phyloP scores from a whole-genome alignment of 2,797 vertebrate genomes.

The Melanotaenia maccullochi region DNA sequence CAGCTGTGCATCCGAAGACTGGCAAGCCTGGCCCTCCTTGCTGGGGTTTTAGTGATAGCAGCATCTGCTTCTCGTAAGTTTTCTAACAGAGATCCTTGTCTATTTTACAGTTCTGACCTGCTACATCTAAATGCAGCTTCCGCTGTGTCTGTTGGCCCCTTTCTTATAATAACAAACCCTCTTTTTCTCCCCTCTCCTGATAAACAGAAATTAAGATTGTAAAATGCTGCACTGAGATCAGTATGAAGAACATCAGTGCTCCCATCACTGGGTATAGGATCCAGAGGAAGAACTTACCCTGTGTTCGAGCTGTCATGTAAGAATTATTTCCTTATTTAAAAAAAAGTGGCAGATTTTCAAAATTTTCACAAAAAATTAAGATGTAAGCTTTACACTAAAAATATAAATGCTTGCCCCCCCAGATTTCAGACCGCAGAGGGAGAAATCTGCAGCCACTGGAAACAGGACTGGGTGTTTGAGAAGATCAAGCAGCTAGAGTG shows the following conservation, averaged over 20 bases:
- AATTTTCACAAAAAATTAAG: background rate
- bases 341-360: background rate
- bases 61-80: conserved; percentile 60
- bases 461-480: conserved; percentile 68
- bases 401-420: background rate
- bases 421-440: conserved; percentile 76
- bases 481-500: conserved; percentile 73
- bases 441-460: conserved; percentile 76
- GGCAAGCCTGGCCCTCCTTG: conserved; percentile 49
- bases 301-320: conserved; percentile 78
- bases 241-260: conserved; percentile 34
- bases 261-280: conserved; percentile 76
- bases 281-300: conserved; percentile 69
- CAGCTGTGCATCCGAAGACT: conserved; percentile 62
- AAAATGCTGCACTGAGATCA: conserved; percentile 68
- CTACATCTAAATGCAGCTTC: background rate
- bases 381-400: background rate
- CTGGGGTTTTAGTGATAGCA: conserved; percentile 32
- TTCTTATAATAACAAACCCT: background rate
- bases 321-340: conserved; percentile 19
- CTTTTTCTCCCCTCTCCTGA: conserved; percentile 9
- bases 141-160: background rate
- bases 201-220: conserved; percentile 37
- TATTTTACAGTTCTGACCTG: background rate
- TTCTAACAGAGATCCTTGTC: background rate